Base-by-base conservation (phyloP, 2,888 invertebrate genomes). In the Acanthosepion lycidas region DNA sequence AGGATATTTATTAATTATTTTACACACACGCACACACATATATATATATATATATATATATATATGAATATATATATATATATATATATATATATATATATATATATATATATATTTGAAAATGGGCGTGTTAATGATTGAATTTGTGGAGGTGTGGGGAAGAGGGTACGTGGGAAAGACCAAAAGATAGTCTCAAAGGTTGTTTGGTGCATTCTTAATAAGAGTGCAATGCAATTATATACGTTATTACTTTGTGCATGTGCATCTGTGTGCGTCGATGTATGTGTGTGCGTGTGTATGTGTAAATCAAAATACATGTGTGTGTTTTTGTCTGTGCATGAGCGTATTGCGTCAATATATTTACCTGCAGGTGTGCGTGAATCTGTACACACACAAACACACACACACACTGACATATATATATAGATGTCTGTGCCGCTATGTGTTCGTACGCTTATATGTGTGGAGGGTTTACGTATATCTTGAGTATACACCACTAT, bases 1-100 rank as follows among this genome's bases (percentile, higher is more conserved):
- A 28, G n/a, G n/a, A 28, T 78, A 78, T 78, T 78, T 78, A 78
- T 78, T 78, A 78, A 78, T 78, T 78, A 78, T 78, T 78, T 78
- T n/a, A n/a, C 78, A 28, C n/a, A 78, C 12, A n/a, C n/a, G 12
- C 42, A n/a, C n/a, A n/a, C n/a, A n/a, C n/a, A n/a, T 18, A 78
- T n/a, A 78, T n/a, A 78, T n/a, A 78, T n/a, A 78, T n/a, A 78
- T n/a, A n/a, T 18, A 78, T n/a, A 78, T n/a, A 78, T n/a, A 78
- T n/a, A 78, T n/a, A 78, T n/a, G n/a, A 12, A 78, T n/a, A 78
- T n/a, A 78, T n/a, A 78, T n/a, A 64, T 64, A 64, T 64, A 28
- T 64, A 64, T 64, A 64, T 64, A 64, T 64, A 64, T 64, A 64
- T 64, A 64, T 64, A 64, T 64, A 64, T 64, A 64, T 64, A 64